Percentiles rank a stretch among this genome's conserved stretches.
Evolutionary conservation across 2,797 vertebrate genomes (phyloP).

Genomic region (Hirundo rustica): DNA sequence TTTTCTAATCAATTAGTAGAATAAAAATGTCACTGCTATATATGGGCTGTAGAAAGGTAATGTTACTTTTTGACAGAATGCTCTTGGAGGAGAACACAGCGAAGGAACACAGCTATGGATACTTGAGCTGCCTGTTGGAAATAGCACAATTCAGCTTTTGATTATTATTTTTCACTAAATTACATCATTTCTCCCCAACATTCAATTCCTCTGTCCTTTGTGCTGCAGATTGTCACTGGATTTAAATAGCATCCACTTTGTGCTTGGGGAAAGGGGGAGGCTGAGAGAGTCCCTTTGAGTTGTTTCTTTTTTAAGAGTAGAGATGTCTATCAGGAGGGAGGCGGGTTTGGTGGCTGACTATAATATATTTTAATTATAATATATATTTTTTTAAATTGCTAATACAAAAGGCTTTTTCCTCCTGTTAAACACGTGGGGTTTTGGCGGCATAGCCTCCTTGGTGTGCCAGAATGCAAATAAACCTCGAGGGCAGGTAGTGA

Average conservation of each 20-base stretch:
- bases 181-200: background rate
- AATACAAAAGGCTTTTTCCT: background rate
- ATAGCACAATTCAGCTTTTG: background rate
- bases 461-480: background rate
- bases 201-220: background rate
- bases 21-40: constrained; percentile 53
- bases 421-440: accelerated
- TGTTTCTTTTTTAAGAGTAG: background rate
- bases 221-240: background rate
- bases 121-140: background rate
- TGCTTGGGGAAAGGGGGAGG: background rate
- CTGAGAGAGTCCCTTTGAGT: background rate
- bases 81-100: background rate
- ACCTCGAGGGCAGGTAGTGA: background rate
- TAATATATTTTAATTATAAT: background rate
- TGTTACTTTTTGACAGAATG: constrained; percentile 11
- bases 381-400: background rate
- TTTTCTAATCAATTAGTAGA: constrained; percentile 38
- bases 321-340: background rate
- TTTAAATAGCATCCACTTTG: background rate
- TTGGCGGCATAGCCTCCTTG: background rate
- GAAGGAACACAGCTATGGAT: background rate
- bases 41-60: constrained; percentile 29
- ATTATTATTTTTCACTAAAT: background rate
- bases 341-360: background rate